Percentiles rank a stretch among this genome's conserved stretches.
Evolutionary conservation across 2,113 vertebrate species (phyloP).

Genomic region (Lepus timidus): DNA sequence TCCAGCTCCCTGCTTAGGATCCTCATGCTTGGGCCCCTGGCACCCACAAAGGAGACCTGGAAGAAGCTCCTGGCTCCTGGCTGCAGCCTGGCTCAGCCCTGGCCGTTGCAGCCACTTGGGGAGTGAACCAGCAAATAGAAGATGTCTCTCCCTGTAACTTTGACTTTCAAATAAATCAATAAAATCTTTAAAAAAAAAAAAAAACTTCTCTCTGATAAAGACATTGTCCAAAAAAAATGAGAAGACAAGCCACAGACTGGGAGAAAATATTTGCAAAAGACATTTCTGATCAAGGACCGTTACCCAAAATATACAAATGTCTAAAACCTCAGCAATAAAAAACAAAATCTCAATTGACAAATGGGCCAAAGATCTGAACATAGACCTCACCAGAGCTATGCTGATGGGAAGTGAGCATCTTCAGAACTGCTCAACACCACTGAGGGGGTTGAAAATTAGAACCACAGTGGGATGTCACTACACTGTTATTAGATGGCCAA

Average conservation of each 20-base stretch:
- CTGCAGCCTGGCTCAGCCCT: too few species aligned
- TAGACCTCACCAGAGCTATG: not conserved
- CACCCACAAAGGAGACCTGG: too few species aligned
- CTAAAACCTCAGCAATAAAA: not conserved
- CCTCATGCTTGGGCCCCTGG: too few species aligned
- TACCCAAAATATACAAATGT: not conserved
- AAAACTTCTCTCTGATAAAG: not conserved
- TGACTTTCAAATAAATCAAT: too few species aligned
- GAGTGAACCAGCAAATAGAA: too few species aligned
- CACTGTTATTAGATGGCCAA: not conserved
- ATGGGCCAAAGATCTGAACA: not conserved
- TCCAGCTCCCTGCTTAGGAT: too few species aligned
- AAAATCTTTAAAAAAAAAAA: too few species aligned
- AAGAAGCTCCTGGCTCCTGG: too few species aligned
- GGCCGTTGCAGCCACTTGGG: too few species aligned
- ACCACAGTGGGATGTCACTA: not conserved
- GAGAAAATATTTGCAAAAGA: conserved; percentile 11
- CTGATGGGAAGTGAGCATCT: not conserved
- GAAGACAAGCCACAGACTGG: not conserved
- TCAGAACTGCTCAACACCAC: not conserved
- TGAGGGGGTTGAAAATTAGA: not conserved
- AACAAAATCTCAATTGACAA: not conserved
- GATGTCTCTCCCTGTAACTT: too few species aligned
- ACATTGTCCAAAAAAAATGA: not conserved
- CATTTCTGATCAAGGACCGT: not conserved